Evolutionary conservation across 2,797 vertebrate species (phyloP).

Genomic region (Echiichthys vipera): DNA sequence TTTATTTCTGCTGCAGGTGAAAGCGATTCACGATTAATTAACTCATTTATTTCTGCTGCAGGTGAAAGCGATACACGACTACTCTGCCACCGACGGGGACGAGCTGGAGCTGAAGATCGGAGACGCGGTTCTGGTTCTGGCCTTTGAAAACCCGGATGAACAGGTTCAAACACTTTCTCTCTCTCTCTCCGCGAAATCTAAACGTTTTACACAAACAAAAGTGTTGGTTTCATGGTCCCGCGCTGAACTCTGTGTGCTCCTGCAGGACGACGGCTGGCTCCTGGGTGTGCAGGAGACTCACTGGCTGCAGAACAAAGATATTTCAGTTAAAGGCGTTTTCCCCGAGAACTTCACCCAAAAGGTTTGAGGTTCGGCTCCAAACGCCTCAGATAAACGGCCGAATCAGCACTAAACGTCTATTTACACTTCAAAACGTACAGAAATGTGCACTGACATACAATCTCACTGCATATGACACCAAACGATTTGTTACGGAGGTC

Average conservation of each 20-base stretch:
- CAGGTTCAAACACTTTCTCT: constrained; percentile 85
- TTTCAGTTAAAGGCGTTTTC: constrained; percentile 93
- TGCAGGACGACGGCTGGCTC: constrained; percentile 97
- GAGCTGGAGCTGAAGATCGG: constrained; percentile 94
- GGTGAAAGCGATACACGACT: constrained; percentile 91
- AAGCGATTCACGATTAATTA: no score
- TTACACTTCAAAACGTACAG: constrained; percentile 7
- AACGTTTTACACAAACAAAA: no score
- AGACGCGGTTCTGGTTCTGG: constrained; percentile 91
- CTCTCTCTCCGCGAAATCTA: no score
- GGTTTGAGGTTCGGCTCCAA: constrained; percentile 81
- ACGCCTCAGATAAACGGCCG: not conserved
- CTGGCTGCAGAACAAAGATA: constrained; percentile 91
- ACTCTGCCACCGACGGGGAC: constrained; percentile 90
- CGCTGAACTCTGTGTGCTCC: not conserved
- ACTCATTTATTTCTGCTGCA: constrained; percentile 48
- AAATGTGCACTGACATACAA: constrained; percentile 21
- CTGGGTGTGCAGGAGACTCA: constrained; percentile 93
- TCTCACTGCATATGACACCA: constrained; percentile 3
- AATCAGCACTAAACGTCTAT: not conserved
- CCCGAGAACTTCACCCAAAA: constrained; percentile 97
- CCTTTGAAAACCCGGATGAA: constrained; percentile 93
- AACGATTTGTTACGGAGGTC: constrained; percentile 16
- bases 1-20: no score
- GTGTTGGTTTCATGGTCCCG: not conserved